Percentiles rank a stretch among this genome's conserved stretches.
Conservation (phyloP, 1,140 invertebrate species). For the Papilio glaucus region DNA sequence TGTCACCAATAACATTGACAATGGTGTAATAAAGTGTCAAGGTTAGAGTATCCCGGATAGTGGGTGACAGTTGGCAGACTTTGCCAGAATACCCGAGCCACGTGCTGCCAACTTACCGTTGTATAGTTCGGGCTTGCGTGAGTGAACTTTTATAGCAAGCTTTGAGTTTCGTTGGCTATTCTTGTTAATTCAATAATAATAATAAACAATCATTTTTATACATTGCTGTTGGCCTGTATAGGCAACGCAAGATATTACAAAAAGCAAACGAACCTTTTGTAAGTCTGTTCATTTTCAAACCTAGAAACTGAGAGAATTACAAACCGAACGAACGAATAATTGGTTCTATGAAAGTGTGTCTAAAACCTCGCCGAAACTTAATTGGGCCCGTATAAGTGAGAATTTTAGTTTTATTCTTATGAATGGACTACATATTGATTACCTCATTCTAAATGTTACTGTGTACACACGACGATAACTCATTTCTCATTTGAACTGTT, state of each 20-base stretch:
- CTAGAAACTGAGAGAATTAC: no score
- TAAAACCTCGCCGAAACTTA: background rate
- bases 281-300: no score
- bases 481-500: no score
- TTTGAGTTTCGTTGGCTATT: background rate
- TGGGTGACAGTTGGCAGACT: conserved; percentile 26
- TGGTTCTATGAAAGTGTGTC: no score
- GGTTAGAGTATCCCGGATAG: conserved; percentile 22
- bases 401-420: no score
- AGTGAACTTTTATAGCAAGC: background rate
- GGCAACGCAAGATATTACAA: background rate
- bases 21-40: conserved; percentile 25
- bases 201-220: background rate
- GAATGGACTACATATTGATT: no score
- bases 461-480: no score
- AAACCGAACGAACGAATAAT: no score
- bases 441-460: no score
- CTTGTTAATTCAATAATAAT: background rate
- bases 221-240: background rate
- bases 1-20: conserved; percentile 24
- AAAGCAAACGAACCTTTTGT: no score
- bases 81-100: background rate
- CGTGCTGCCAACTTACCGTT: conserved; percentile 20
- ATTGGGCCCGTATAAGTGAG: background rate
- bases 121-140: no score